Base-by-base conservation (phyloP, 2,888 invertebrate species). In the Oxycera nigricornis region DNA sequence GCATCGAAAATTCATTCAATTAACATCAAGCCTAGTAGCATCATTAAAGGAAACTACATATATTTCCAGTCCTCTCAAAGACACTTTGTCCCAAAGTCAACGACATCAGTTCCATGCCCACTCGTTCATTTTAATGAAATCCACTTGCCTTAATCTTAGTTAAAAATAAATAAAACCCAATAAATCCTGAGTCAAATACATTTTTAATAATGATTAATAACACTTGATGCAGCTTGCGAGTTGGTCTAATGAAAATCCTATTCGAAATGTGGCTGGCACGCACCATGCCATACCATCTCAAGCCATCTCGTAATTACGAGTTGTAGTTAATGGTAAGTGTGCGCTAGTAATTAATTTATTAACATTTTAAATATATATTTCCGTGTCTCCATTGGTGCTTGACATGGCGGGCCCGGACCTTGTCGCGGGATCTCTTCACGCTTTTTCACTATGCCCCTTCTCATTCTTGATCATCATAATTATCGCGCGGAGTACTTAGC, bases 291-390 rank as follows among this genome's bases (percentile, higher is more conserved):
- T 46, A n/a, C n/a, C n/a, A n/a, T n/a, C n/a, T n/a, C n/a, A n/a
- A n/a, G n/a, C n/a, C n/a, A n/a, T n/a, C n/a, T n/a, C n/a, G n/a
- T n/a, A 46, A 46, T 46, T 46, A 46, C 46, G 3, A 46, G 17
- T 17, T 57, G 57, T 28, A 57, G 26, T 57, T 57, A 57, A 57
- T 26, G 57, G 7, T 24, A 14, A n/a, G n/a, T 26, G 57, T 57
- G 28, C 57, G 57, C 11, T 9, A 57, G 57, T 57, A 57, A 57
- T 57, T 57, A 57, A 57, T 26, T 46, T 14, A 26, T 57, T 46
- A 46, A 46, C 46, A 46, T n/a, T 46, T 46, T 46, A 3, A 46
- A 46, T 17, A n/a, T n/a, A n/a, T n/a, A 46, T 46, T 46, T 46
- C 46, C 46, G 11, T 14, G 6, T 3, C 46, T 3, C 17, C 46